Base-by-base conservation (phyloP, 2,113 vertebrate species). In the Grantiella picta region DNA sequence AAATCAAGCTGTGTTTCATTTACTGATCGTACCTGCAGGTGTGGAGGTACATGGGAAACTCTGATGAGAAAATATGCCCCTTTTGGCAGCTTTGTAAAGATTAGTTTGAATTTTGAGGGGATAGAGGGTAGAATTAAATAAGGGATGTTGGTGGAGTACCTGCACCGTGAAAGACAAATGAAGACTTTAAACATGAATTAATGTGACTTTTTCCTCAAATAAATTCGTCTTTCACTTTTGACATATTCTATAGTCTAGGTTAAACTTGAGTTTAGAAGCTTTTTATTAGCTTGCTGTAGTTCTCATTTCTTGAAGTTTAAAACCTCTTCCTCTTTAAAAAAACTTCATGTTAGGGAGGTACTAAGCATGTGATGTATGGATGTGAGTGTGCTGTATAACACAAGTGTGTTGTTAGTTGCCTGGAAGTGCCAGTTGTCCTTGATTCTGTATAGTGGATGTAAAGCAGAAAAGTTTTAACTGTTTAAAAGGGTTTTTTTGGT, bases 291-390 rank as follows among this genome's bases (percentile, higher is more conserved):
- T 19, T 33, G 56, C 23, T 29, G 35, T 38, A 49, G 25, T 79
- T 17, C 7, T 80, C 0, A 9, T 45, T 88, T 71, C 12, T 66
- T 50, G 9, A 44, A 27, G 40, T 49, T 25, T 36, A 16, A 53
- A 68, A 21, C 24, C 3, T 50, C 1, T 50, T 92, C 14, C 18
- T 89, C 21, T 49, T 49, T 50, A 3, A 18, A 35, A 47, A 42
- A 22, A 7, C 2, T 24, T 47, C 5, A 9, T 0, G 0, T 38
- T 36, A 13, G 10, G 35, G 22, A 56, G 27, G 15, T 71, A 4
- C 15, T 9, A 11, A 12, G 15, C 22, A 12, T 72, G 56, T 63
- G 42, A 72, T n/a, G 10, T 40, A 7, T 13, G 44, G 20, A 15
- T 60, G 7, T 29, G 25, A 15, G 27, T 27, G 24, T 50, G 35